Conservation (phyloP, 2,888 invertebrate species). For the Dichetophora obliterata region DNA sequence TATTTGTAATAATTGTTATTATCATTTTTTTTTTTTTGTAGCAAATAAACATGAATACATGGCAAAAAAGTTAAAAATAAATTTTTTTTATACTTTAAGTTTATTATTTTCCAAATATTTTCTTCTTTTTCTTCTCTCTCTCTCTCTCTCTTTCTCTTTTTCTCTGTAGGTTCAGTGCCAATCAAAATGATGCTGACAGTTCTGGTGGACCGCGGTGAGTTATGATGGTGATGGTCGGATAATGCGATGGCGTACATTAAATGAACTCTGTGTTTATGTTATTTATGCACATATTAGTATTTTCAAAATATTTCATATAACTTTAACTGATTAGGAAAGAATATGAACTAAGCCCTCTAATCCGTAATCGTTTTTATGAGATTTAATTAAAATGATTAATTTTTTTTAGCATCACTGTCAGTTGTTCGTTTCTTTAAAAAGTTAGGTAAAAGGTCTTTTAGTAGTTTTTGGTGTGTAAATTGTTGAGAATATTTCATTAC, state of each 20-base stretch:
- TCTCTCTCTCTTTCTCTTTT: conserved; percentile 59
- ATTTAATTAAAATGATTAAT: too few species aligned
- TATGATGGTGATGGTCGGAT: conserved; percentile 35
- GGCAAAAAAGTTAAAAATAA: neutral
- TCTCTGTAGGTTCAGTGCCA: conserved; percentile 69
- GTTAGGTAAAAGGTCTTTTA: too few species aligned
- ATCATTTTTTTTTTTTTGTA: neutral
- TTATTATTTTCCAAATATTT: conserved; percentile 41
- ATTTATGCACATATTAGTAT: too few species aligned
- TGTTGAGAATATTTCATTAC: too few species aligned
- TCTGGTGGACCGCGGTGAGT: conserved; percentile 67
- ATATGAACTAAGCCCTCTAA: too few species aligned
- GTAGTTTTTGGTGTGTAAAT: too few species aligned
- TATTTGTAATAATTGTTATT: conserved; percentile 23
- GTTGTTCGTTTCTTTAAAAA: too few species aligned
- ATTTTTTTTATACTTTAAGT: conserved; percentile 42
- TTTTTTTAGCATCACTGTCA: too few species aligned
- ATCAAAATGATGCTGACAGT: conserved; percentile 66
- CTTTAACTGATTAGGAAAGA: too few species aligned
- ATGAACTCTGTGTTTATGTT: too few species aligned
- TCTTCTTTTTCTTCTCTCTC: conserved; percentile 53
- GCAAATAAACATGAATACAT: neutral
- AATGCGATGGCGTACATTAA: neutral
- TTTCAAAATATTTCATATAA: too few species aligned
- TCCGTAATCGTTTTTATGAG: neutral